Percentiles rank a stretch among this genome's conserved stretches.
phyloP scores from a whole-genome alignment of 2,113 vertebrate species.

The Perognathus longimembris region DNA sequence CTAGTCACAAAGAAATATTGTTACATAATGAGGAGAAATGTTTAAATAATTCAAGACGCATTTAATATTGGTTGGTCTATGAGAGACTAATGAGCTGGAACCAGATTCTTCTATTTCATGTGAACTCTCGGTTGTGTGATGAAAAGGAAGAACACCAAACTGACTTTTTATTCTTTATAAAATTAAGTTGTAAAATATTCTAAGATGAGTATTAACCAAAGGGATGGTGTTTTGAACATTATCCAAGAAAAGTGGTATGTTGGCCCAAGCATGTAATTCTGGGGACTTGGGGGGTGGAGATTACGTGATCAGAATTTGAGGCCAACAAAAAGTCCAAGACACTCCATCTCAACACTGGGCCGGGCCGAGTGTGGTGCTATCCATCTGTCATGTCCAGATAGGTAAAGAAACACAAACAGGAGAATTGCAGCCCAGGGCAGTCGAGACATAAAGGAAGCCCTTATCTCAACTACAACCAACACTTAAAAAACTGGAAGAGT shows the following conservation, averaged over 20 bases:
- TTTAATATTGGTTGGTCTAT: neutral
- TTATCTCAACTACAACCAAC: no score
- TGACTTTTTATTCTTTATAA: conserved; percentile 1
- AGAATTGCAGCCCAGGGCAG: no score
- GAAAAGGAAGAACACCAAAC: neutral
- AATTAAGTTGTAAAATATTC: conserved; percentile 4
- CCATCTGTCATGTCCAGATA: no score
- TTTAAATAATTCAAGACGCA: neutral
- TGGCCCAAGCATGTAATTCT: no score
- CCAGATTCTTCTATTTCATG: neutral
- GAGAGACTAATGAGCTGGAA: neutral
- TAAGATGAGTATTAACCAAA: neutral
- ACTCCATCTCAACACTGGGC: no score
- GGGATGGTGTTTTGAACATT: neutral
- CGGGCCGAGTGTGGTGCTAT: no score
- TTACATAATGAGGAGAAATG: neutral
- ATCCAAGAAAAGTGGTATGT: neutral
- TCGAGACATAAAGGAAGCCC: no score
- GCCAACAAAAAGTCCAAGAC: no score
- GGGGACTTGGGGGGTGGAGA: no score
- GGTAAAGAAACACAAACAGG: no score
- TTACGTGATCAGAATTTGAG: no score
- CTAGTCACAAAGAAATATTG: neutral
- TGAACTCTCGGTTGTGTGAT: neutral
- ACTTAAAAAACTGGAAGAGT: no score